A percentile compares a stretch with the other conserved stretches of the same genome.
phyloP scores from a whole-genome alignment of 2,888 invertebrate species.

The Xanthia icteritia region DNA sequence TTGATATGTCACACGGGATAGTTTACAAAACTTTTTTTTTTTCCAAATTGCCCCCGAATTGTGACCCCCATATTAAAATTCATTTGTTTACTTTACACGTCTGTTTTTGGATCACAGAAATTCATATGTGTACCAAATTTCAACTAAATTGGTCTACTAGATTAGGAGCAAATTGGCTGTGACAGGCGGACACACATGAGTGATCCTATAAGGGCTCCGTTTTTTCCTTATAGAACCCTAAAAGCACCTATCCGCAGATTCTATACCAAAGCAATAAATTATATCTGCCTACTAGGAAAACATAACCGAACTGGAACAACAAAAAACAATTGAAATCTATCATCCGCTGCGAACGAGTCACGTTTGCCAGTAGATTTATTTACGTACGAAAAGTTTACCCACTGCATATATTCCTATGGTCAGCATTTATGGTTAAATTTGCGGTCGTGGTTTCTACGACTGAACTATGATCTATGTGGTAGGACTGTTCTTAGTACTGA shows the following conservation, averaged over 20 bases:
- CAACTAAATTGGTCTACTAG: no score
- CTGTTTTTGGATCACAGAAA: no score
- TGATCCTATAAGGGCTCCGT: no score
- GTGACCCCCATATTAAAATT: no score
- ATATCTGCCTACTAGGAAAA: constrained; percentile 19
- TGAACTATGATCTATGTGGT: constrained; percentile 22
- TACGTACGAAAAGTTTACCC: constrained; percentile 35
- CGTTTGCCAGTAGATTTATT: constrained; percentile 53
- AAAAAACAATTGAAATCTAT: constrained; percentile 56
- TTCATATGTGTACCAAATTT: no score
- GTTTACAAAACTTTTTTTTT: no score
- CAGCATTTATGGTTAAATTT: constrained; percentile 18
- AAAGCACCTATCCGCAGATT: background rate
- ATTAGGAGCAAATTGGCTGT: no score
- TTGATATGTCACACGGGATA: no score
- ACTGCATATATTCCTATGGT: constrained; percentile 39
- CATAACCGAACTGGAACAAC: constrained; percentile 1
- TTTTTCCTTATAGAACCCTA: no score
- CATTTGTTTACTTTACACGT: no score
- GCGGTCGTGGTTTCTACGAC: constrained; percentile 5
- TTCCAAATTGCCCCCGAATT: no score
- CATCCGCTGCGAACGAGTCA: constrained; percentile 40
- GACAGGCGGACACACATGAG: no score
- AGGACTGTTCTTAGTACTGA: background rate
- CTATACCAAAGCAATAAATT: constrained; percentile 38